Evolutionary conservation across 2,113 vertebrate species (phyloP), one percentile per base, ranked within the genome.

Genomic region (Nansenia antarctica): DNA sequence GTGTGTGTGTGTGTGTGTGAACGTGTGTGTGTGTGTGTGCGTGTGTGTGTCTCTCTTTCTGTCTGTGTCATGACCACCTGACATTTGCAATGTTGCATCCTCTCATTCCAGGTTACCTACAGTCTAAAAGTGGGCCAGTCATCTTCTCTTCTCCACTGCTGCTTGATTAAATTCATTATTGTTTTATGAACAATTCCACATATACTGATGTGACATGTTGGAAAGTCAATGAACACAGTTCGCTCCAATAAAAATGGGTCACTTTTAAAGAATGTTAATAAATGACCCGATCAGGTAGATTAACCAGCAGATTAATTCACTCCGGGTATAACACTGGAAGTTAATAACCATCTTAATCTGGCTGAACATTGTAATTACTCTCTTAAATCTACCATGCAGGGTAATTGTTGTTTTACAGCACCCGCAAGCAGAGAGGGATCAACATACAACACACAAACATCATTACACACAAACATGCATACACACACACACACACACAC

Each of bases 281-380:
- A n/a, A 47, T 47, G 3, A 47, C 15, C 42, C 8, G 42, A 47
- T 47, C 20, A n/a, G 1, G 45, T n/a, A 54, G 52, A 67, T 71
- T 72, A 67, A 65, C 68, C 65, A 32, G 26, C 64, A 32, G 57
- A 59, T 69, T 58, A 47, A 58, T 65, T 65, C 24, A 55, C 37
- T 58, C 15, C 8, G 35, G 5, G 8, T 62, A 49, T 62, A 49
- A 69, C 22, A 22, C 62, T 67, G 47, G 67, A 49, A 49, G 30
- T 55, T 63, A 60, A 53, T 69, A 30, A 58, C 65, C 65, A 42
- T 42, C 47, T 64, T 26, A 60, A 59, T 55, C 22, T 67, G 42
- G 45, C 55, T 20, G 62, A 58, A 34, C 15, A 24, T 55, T 15
- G 27, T 20, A 42, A 65, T 32, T 52, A 65, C 55, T 12, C 2